Evolutionary conservation across 1,140 invertebrate genomes (phyloP), one percentile per base, ranked within the genome.

Genomic region (Augochlora pura): DNA sequence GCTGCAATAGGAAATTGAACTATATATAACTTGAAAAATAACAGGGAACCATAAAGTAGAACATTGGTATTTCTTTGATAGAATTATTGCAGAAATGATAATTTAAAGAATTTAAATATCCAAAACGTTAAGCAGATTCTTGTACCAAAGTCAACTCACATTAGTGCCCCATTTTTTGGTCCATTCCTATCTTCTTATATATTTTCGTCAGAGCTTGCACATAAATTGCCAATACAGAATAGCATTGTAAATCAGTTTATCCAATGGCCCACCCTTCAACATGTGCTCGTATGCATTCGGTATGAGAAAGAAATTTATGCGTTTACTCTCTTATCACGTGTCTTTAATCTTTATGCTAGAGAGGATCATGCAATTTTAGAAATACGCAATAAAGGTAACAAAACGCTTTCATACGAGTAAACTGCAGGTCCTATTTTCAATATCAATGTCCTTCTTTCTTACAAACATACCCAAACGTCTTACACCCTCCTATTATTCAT

Each of bases 161-260:
- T 63, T 49, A 75, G 39, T 21, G 23, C 52, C 32, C 46, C 46
- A 63, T 52, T 57, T 57, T 62, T 67, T 60, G 77, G 77, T 74
- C 77, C 77, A 79, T 79, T 74, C 77, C 77, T 79, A 74, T 67
- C 71, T 74, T 74, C 63, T 67, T 38, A 79, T 66, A 62, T 74
- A 74, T 60, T 65, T 67, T 74, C 32, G 77, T 60, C 4, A 71
- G 69, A 79, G 77, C 77, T 73, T 67, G 77, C 77, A 79, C 71
- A 18, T 79, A 27, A 66, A 73, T 66, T 49, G 42, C 54, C 67
- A 60, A 66, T 66, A 62, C 38, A 16, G 16, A 65, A 8, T 9
- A 67, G 42, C 63, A 38, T 49, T 73, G 54, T n/a, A 65, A 38
- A 65, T 2, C 2, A 52, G 49, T 65, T 66, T 73, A 66, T 49